phyloP scores from a whole-genome alignment of 2,888 invertebrate species.

The Drosophila meridiana region DNA sequence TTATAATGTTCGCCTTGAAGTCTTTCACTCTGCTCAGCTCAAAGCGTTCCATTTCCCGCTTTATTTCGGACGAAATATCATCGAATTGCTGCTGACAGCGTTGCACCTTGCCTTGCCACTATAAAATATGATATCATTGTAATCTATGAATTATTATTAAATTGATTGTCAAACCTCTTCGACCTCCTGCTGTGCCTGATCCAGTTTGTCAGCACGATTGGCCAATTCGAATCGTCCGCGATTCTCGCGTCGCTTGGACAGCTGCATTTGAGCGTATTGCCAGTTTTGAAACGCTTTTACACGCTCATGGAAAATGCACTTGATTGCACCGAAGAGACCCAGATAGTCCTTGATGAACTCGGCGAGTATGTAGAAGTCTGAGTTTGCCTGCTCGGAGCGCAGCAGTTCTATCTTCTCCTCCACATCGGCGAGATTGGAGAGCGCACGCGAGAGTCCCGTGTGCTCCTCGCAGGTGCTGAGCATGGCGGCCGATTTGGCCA shows the following conservation, averaged over 20 bases:
- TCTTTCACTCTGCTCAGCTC: slow-evolving; percentile 95
- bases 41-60: slow-evolving; percentile 96
- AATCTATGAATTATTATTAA: neutral
- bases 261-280: slow-evolving; percentile 97
- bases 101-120: slow-evolving; percentile 99
- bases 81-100: slow-evolving; percentile 98
- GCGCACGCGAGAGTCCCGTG: slow-evolving; percentile 94
- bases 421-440: slow-evolving; percentile 95
- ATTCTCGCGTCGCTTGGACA: slow-evolving; percentile 96
- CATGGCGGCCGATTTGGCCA: slow-evolving; percentile 95
- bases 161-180: slow-evolving; percentile 89
- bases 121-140: slow-evolving; percentile 41
- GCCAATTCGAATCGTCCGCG: slow-evolving; percentile 96
- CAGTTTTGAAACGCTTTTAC: slow-evolving; percentile 95
- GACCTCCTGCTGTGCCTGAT: slow-evolving; percentile 95
- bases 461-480: slow-evolving; percentile 97
- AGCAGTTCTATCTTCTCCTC: slow-evolving; percentile 93
- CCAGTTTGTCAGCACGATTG: slow-evolving; percentile 95
- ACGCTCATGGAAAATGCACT: slow-evolving; percentile 91
- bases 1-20: slow-evolving; percentile 94
- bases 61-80: slow-evolving; percentile 96
- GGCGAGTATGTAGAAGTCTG: slow-evolving; percentile 96
- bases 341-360: slow-evolving; percentile 98
- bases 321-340: slow-evolving; percentile 95
- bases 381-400: slow-evolving; percentile 96